Evolutionary conservation across 2,888 invertebrate genomes (phyloP).

Genomic region (Hemistola chrysoprasaria): DNA sequence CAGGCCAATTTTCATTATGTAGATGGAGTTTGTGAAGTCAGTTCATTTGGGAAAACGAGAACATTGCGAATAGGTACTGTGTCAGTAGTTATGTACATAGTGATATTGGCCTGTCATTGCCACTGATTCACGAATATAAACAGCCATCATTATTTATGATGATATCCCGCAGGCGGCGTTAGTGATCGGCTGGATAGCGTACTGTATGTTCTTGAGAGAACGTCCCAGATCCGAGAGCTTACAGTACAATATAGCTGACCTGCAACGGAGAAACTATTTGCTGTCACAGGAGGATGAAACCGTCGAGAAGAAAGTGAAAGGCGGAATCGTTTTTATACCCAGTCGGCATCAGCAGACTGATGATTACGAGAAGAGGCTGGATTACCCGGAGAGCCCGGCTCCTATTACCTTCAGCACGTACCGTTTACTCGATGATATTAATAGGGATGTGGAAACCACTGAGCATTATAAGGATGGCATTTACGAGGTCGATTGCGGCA

Average conservation of each 20-base stretch:
- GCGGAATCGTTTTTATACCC: constrained; percentile 63
- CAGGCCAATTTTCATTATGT: too few species aligned
- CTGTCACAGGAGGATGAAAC: constrained; percentile 43
- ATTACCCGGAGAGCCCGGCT: constrained; percentile 66
- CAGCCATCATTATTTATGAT: constrained; percentile 12
- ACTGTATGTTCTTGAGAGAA: constrained; percentile 71
- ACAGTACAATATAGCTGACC: constrained; percentile 61
- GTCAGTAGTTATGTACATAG: too few species aligned
- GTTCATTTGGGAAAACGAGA: too few species aligned
- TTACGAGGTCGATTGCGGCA: constrained; percentile 52
- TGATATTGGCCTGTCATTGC: too few species aligned
- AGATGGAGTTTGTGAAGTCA: too few species aligned
- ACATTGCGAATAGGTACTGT: too few species aligned
- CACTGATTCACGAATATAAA: background rate
- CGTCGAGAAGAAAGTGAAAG: constrained; percentile 42
- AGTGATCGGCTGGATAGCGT: constrained; percentile 63
- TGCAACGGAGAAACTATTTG: constrained; percentile 50
- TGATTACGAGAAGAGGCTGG: constrained; percentile 59
- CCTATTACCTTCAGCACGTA: constrained; percentile 49
- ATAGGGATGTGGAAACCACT: constrained; percentile 39
- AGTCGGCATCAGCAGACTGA: constrained; percentile 59
- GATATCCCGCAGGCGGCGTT: constrained; percentile 52
- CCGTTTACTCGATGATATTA: constrained; percentile 51
- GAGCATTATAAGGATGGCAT: constrained; percentile 55
- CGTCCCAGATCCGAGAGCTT: constrained; percentile 59